Percentiles rank a stretch among this genome's conserved stretches.
Evolutionary conservation across 2,797 vertebrate species (phyloP).

Genomic region (Tarsius wallacei): DNA sequence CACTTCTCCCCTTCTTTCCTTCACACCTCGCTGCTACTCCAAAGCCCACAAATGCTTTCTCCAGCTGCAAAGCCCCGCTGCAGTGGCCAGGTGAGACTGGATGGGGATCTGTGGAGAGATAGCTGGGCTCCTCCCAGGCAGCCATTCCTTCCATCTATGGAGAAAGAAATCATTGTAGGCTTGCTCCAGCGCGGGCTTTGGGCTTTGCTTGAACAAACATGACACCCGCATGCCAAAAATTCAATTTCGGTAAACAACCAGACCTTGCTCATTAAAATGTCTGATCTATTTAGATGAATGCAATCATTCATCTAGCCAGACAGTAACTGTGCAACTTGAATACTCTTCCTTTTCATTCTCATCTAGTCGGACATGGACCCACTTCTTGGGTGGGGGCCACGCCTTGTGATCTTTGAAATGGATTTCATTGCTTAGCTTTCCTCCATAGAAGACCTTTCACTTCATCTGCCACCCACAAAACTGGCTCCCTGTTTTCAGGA

Average conservation of each 20-base stretch:
- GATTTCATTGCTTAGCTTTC: constrained; percentile 6
- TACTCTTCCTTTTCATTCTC: constrained; percentile 52
- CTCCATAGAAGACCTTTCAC: constrained; percentile 16
- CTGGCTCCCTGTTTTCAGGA: constrained; percentile 33
- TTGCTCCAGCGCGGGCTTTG: constrained; percentile 30
- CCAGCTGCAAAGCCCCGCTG: background rate
- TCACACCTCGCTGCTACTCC: background rate
- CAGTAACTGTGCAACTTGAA: constrained; percentile 67
- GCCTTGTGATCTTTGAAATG: background rate
- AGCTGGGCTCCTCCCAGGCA: background rate
- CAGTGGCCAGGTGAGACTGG: background rate
- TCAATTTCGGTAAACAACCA: constrained; percentile 81
- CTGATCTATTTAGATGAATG: constrained; percentile 80
- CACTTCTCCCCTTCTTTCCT: background rate
- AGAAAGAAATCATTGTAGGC: constrained; percentile 31
- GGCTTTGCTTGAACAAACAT: constrained; percentile 68
- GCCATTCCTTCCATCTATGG: background rate
- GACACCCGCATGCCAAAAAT: constrained; percentile 81
- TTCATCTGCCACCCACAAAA: constrained; percentile 63
- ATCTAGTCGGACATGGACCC: constrained; percentile 54
- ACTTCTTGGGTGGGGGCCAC: background rate
- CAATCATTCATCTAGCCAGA: constrained; percentile 73
- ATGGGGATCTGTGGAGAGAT: background rate
- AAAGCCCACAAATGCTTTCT: constrained; percentile 19
- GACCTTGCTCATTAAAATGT: constrained; percentile 81